Base-by-base conservation (phyloP, 2,113 vertebrate species). In the Carassius auratus region DNA sequence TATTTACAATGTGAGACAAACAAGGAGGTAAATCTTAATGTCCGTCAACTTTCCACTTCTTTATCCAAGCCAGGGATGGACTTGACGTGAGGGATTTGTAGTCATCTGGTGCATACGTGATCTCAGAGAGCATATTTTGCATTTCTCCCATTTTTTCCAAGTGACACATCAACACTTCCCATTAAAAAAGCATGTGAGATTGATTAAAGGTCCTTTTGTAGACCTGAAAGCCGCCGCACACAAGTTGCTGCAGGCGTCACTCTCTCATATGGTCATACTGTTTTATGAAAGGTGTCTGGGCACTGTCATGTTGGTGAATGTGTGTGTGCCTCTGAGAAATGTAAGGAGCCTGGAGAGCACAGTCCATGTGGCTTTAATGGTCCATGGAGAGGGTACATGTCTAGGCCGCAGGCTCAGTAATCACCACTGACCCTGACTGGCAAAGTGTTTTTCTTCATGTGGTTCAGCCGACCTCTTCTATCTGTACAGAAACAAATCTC, bases 101-200 rank as follows among this genome's bases (percentile, higher is more conserved):
- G 57, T 15, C 76, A 59, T 50, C 61, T 68, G 48, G 62, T 17
- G 61, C 12, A 5, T 69, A 15, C 26, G 0, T 45, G 15, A 52
- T 50, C 62, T 76, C 76, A 83, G 66, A 73, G 30, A 52, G 83
- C 90, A 93, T 92, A 86, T 89, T 91, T 93, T 76, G 83, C 89
- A 92, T 93, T 89, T 91, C 82, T 90, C 86, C 84, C 86, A 89
- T 92, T 92, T 91, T 92, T 92, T 79, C 74, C 86, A 74, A 85
- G 61, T 74, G 81, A 80, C 85, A 85, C 92, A 85, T 89, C 61
- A 62, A 21, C 83, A 75, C 92, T 86, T 91, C 90, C 88, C 88
- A 81, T 77, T 81, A 79, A 33, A 52, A 30, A 87, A 89, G 88
- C 62, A 81, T 88, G 61, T 89, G 86, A 80, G 75, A 82, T 23